Evolutionary conservation across 2,113 vertebrate genomes (phyloP), one percentile per base, ranked within the genome.

Genomic region (Centropus unirufus): DNA sequence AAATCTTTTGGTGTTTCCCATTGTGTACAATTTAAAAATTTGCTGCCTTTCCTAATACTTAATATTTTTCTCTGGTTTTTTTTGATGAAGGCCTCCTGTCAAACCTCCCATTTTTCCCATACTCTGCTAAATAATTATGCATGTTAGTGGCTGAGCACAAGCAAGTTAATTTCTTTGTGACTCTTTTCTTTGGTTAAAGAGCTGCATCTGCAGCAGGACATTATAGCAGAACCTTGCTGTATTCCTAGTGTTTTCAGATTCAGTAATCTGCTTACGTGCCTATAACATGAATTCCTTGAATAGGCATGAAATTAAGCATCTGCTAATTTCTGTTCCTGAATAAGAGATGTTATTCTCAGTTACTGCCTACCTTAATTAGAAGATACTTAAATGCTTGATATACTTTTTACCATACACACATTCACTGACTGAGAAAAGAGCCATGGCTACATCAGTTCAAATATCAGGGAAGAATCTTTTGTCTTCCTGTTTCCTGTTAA

Each of bases 321-420:
- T 83, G 54, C 29, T 62, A 82, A 6, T 63, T 16, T 62, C 75
- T 9, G 72, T 86, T 39, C 15, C 16, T 47, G 23, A 89, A 6
- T 44, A 82, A 58, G 5, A 77, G 26, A 42, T 80, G 4, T 42
- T 94, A 22, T 8, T 62, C 14, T 47, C 29, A 63, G 12, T 87
- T 72, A 42, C 5, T 86, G 46, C 26, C 46, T 77, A 7, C 12
- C 7, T n/a, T 76, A 86, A 39, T 40, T 75, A 73, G 44, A 87
- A 64, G 18, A 52, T 7, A 36, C 12, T 72, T 81, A 63, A 80
- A 54, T 74, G 26, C 26, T 63, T 79, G 23, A 89, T 68, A 32
- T 64, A 14, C 8, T 40, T 82, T 44, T 69, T 63, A n/a, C 9
- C 18, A 4, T 58, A 10, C 12, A 9, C 1, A 1, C 1, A 0